Evolutionary conservation across 2,888 invertebrate species (phyloP), one percentile per base, ranked within the genome.

Genomic region (Zygothrica quintamaculata): DNA sequence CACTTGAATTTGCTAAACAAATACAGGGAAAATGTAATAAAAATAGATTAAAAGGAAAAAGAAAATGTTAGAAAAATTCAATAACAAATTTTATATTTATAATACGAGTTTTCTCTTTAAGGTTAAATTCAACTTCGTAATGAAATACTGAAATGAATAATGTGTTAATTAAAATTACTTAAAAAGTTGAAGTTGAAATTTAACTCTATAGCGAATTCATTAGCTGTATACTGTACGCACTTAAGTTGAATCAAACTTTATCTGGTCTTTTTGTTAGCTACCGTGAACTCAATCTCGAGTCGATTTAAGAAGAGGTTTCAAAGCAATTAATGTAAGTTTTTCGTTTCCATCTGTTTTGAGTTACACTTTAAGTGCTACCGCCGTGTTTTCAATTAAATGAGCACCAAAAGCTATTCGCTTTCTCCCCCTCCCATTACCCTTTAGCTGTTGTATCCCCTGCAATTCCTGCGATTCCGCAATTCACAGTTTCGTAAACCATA

Each of bases 351-450:
- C 84, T 80, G 79, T 74, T 79, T 77, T 74, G 72, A 72, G 80
- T 79, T 79, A 80, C 77, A 65, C 61, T 79, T 84, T 69, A 79
- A 79, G 84, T 79, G 84, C 72, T 43, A 44, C 47, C 59, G 78
- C 77, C 74, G 66, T 77, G 77, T 79, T 84, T 84, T 79, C 79
- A 79, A 79, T 79, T 79, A 84, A 79, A 80, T 77, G 84, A 84
- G 74, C 84, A 80, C 79, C 61, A 39, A 12, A n/a, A 15, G 33
- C 33, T 5, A 31, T 34, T 31, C 15, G 34, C 3, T 7, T 7
- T 22, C 3, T 6, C 1, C 37, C 16, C 37, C 26, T 37, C 40
- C 60, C 71, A 51, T 56, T 52, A 53, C 48, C 71, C 72, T 33
- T 42, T 37, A 51, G 42, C 65, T 47, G 46, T 52, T 40, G 36